phyloP scores from a whole-genome alignment of 2,797 vertebrate genomes.

The Oreortyx pictus region DNA sequence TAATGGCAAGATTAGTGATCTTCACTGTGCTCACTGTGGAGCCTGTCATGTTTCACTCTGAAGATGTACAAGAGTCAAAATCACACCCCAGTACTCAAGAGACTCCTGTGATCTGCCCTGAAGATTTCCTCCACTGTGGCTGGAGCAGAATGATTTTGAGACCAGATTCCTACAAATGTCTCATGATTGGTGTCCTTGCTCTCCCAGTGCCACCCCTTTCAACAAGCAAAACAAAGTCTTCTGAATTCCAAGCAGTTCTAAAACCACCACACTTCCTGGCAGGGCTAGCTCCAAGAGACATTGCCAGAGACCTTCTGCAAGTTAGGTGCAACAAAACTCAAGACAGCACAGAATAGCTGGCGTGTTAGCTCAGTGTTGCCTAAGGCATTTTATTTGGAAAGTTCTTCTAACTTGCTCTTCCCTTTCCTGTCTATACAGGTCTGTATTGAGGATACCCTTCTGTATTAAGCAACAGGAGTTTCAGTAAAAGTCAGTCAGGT shows the following conservation, averaged over 20 bases:
- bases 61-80: rapidly evolving
- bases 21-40: neutral
- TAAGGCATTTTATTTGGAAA: neutral
- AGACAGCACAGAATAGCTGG: neutral
- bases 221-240: conserved; percentile 38
- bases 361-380: neutral
- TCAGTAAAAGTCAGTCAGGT: neutral
- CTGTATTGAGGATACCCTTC: neutral
- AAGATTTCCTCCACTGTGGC: neutral
- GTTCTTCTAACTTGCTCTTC: neutral
- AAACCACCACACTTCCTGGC: conserved; percentile 46
- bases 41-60: neutral
- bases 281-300: conserved; percentile 3
- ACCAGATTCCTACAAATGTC: neutral
- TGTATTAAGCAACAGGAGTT: neutral
- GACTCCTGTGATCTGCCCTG: neutral
- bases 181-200: neutral
- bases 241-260: conserved; percentile 45
- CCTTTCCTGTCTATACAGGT: neutral
- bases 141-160: neutral
- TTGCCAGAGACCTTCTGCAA: conserved; percentile 43
- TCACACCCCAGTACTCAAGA: neutral
- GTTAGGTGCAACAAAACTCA: neutral
- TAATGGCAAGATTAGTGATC: neutral
- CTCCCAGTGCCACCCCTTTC: neutral